phyloP scores from a whole-genome alignment of 2,113 vertebrate genomes.

The Rana temporaria region DNA sequence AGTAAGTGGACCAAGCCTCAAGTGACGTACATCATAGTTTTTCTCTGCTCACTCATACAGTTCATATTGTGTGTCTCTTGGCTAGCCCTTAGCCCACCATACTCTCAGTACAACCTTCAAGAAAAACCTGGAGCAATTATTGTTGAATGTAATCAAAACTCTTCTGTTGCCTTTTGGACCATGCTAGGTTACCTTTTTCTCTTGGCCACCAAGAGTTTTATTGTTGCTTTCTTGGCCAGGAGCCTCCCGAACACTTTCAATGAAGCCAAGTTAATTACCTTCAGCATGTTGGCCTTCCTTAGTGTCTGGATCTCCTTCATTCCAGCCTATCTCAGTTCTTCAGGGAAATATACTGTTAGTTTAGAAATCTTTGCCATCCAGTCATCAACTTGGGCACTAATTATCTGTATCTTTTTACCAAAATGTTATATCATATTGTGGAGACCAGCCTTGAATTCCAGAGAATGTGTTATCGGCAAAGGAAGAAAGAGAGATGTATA shows the following conservation, averaged over 20 bases:
- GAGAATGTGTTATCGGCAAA: too few species aligned
- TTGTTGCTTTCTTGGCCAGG: slow-evolving; percentile 25
- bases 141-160: slow-evolving; percentile 59
- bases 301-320: not conserved
- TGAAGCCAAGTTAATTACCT: slow-evolving; percentile 45
- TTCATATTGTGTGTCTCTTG: slow-evolving; percentile 60
- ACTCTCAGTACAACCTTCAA: slow-evolving; percentile 58
- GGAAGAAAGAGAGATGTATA: too few species aligned
- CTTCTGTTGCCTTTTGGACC: slow-evolving; percentile 60
- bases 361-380: too few species aligned
- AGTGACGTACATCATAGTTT: not conserved
- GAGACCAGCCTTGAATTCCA: too few species aligned
- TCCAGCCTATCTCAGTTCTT: too few species aligned
- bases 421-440: too few species aligned
- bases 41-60: slow-evolving; percentile 60
- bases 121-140: slow-evolving; percentile 34
- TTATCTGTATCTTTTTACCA: too few species aligned
- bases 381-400: too few species aligned
- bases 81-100: slow-evolving; percentile 59
- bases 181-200: slow-evolving; percentile 61
- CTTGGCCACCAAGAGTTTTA: slow-evolving; percentile 53
- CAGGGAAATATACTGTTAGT: too few species aligned
- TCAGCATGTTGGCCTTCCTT: slow-evolving; percentile 51
- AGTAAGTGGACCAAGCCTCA: not conserved
- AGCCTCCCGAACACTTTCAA: slow-evolving; percentile 46